These are phyloP conservation scores for Tiliqua scincoides DNA, from an alignment of 2,113 vertebrate species.

Conservation along the genomic window DNA sequence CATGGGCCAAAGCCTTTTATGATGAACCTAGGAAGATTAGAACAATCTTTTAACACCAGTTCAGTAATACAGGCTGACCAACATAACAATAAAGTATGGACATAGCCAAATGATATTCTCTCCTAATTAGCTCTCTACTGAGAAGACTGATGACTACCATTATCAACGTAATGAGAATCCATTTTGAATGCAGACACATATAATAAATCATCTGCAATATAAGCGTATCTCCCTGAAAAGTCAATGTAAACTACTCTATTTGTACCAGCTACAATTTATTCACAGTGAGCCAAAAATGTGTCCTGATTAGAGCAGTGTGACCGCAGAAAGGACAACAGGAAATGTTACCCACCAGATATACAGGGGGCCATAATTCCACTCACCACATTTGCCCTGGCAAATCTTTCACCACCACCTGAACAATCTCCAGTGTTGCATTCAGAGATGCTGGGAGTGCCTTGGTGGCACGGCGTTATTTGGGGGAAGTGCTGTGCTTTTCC, in stretches of 20 bases:
- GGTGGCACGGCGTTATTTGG: too few relatives aligned
- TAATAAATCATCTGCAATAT: background rate
- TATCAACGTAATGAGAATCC: conserved; percentile 32
- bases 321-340: background rate
- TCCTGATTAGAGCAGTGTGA: too few relatives aligned
- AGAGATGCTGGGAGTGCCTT: too few relatives aligned
- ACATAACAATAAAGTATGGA: conserved; percentile 17
- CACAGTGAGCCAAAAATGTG: background rate
- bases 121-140: conserved; percentile 23
- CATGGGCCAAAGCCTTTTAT: conserved; percentile 17
- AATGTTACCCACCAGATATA: background rate
- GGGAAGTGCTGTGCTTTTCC: too few relatives aligned
- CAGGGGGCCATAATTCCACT: background rate
- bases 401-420: too few relatives aligned
- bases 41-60: conserved; percentile 27
- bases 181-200: background rate
- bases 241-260: background rate
- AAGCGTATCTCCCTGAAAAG: background rate
- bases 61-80: background rate
- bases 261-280: background rate
- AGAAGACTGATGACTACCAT: background rate
- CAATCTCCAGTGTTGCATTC: too few relatives aligned
- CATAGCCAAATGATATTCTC: background rate
- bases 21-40: conserved; percentile 17
- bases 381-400: too few relatives aligned